These are phyloP conservation scores for Pammene fasciana DNA, from an alignment of 2,888 invertebrate species.

Conservation along the genomic window DNA sequence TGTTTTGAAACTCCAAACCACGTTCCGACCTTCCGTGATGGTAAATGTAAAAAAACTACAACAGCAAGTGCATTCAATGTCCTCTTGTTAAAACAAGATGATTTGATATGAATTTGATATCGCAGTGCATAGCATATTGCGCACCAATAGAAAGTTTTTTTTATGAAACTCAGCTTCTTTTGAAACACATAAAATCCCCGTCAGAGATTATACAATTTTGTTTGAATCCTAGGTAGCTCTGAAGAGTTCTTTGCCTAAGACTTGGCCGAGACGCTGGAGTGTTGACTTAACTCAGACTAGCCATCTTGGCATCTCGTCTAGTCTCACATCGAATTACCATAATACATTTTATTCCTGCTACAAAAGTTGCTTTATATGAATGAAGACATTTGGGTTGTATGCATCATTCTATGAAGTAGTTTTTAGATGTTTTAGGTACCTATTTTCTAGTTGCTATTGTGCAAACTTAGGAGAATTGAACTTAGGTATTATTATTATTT, in stretches of 20 bases:
- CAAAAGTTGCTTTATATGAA: conserved; percentile 22
- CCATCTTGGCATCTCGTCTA: conserved; percentile 22
- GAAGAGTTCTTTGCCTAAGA: conserved; percentile 3
- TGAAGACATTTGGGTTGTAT: conserved; percentile 4
- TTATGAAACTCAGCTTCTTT: background rate
- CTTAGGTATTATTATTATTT: too few relatives aligned
- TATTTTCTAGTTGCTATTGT: too few relatives aligned
- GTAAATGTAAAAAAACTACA: too few relatives aligned
- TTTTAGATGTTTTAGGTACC: background rate
- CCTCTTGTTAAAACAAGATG: too few relatives aligned
- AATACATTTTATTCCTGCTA: conserved; percentile 26
- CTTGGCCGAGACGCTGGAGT: conserved; percentile 1
- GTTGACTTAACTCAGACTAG: conserved; percentile 19
- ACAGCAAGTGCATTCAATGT: too few relatives aligned
- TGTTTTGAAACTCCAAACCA: too few relatives aligned
- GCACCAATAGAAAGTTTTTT: background rate
- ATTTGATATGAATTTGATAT: too few relatives aligned
- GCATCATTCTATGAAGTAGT: conserved; percentile 1
- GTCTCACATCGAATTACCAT: conserved; percentile 22
- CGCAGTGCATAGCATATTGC: too few relatives aligned
- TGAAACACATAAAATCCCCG: background rate
- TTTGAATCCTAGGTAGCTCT: too few relatives aligned
- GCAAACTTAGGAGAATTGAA: too few relatives aligned
- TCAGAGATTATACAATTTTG: background rate
- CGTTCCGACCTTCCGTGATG: too few relatives aligned